Evolutionary conservation across 2,113 vertebrate species (phyloP).

Genomic region (Ibidorhyncha struthersii): DNA sequence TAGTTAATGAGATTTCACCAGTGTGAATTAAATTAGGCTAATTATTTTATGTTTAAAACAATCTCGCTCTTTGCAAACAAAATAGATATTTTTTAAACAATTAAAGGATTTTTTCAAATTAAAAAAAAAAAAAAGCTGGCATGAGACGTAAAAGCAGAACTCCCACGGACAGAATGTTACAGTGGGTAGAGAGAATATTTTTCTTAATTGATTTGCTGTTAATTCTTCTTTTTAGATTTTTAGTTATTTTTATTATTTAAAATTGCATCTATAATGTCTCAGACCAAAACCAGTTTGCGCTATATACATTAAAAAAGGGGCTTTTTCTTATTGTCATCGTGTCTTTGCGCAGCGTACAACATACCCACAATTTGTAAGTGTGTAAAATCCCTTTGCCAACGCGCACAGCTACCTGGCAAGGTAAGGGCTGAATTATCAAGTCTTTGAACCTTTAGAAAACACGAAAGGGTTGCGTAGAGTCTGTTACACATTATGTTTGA

Average conservation of each 20-base stretch:
- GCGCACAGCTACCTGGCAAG: neutral
- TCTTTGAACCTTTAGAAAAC: neutral
- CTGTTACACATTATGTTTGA: neutral
- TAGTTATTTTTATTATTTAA: neutral
- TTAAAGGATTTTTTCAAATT: neutral
- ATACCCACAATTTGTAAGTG: fast-evolving
- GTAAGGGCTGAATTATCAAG: neutral
- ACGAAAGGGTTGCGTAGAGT: neutral
- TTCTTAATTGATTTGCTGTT: neutral
- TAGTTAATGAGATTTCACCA: conserved; percentile 25
- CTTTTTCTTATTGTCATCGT: fast-evolving
- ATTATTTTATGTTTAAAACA: neutral
- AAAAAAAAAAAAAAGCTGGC: neutral
- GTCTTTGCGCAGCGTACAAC: neutral
- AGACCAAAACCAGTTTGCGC: neutral
- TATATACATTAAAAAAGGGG: fast-evolving
- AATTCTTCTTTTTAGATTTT: fast-evolving
- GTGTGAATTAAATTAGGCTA: conserved; percentile 44
- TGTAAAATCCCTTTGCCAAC: fast-evolving
- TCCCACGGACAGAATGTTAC: neutral
- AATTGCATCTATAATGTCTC: fast-evolving
- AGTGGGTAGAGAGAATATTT: neutral
- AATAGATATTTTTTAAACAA: neutral
- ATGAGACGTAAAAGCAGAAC: neutral
- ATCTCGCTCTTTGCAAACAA: neutral